Evolutionary conservation across 2,797 vertebrate species (phyloP).

Genomic region (Rhincodon typus): DNA sequence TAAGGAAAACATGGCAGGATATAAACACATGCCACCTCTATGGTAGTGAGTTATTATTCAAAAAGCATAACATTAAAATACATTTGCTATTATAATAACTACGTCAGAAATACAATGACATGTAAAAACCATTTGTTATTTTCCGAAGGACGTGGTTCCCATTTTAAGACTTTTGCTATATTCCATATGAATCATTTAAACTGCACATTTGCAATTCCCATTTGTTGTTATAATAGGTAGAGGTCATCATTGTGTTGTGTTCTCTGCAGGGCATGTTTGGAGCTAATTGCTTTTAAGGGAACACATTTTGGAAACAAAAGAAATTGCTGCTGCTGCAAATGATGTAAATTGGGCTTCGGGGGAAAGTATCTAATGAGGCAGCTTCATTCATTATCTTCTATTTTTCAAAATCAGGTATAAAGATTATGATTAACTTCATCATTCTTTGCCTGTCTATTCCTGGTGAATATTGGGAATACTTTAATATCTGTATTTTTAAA

Average conservation of each 20-base stretch:
- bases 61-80: background rate
- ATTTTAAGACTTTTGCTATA: slow-evolving; percentile 18
- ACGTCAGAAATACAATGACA: background rate
- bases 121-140: background rate
- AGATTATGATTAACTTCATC: background rate
- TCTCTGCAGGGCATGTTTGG: background rate
- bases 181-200: background rate
- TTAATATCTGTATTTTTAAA: background rate
- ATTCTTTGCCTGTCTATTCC: background rate
- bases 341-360: background rate
- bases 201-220: background rate
- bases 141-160: background rate
- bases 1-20: background rate
- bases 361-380: background rate
- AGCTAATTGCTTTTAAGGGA: background rate
- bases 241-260: background rate
- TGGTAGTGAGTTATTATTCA: background rate
- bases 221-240: background rate
- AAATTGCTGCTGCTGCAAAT: background rate
- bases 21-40: background rate
- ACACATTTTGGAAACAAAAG: background rate
- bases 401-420: background rate
- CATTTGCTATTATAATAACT: background rate
- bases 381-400: background rate
- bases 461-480: background rate